A percentile compares a stretch with the other conserved stretches of the same genome.
These are phyloP conservation scores for Hormaphis cornu DNA, from an alignment of 1,140 invertebrate genomes.

Conservation along the genomic window DNA sequence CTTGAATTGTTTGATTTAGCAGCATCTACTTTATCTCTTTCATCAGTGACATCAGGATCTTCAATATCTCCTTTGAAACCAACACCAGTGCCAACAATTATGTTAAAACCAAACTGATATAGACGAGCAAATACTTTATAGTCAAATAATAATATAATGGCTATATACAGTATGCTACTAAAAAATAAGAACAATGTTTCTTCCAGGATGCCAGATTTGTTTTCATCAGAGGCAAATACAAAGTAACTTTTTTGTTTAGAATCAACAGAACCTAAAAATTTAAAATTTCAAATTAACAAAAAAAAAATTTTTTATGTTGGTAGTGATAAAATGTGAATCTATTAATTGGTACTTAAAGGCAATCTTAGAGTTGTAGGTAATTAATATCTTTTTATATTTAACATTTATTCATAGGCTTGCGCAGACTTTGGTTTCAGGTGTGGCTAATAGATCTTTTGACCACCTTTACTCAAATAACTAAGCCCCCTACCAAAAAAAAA, in stretches of 20 bases:
- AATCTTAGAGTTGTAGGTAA: no score
- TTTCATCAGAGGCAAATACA: not conserved
- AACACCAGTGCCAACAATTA: constrained; percentile 13
- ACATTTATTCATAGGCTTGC: no score
- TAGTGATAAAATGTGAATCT: not conserved
- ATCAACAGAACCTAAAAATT: not conserved
- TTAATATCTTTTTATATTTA: no score
- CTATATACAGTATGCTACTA: constrained; percentile 30
- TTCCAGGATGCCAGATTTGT: not conserved
- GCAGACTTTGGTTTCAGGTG: no score
- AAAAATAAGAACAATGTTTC: constrained; percentile 32
- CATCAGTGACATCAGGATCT: constrained; percentile 33
- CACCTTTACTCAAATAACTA: no score
- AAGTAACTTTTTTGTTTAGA: constrained; percentile 2
- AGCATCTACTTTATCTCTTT: constrained; percentile 35
- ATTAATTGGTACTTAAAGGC: no score
- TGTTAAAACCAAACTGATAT: constrained; percentile 2
- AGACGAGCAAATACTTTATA: constrained; percentile 18
- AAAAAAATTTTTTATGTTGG: not conserved
- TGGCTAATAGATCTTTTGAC: no score
- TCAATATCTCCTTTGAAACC: not conserved
- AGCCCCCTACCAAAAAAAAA: no score
- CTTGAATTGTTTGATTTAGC: not conserved
- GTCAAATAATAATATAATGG: constrained; percentile 33
- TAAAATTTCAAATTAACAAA: not conserved